Evolutionary conservation across 2,797 vertebrate species (phyloP).

Genomic region (Sebastes jordani): DNA sequence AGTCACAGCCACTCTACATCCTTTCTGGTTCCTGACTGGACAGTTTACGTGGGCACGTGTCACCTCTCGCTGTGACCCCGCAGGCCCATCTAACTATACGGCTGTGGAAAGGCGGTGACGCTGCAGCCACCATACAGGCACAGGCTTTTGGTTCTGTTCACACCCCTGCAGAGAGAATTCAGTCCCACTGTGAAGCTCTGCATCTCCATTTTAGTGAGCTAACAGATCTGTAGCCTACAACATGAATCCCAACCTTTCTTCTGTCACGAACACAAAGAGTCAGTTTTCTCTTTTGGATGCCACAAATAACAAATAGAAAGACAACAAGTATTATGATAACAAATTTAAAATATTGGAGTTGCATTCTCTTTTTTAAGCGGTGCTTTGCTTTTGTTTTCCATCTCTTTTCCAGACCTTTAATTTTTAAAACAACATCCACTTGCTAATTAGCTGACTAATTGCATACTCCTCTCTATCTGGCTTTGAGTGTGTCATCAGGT

Average conservation of each 20-base stretch:
- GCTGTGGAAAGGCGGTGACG: slow-evolving; percentile 61
- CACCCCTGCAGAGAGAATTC: slow-evolving; percentile 70
- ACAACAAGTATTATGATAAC: background rate
- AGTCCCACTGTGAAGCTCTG: slow-evolving; percentile 59
- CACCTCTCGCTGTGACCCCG: slow-evolving; percentile 60
- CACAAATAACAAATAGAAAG: background rate
- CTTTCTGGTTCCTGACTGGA: slow-evolving; percentile 70
- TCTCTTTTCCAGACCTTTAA: slow-evolving; percentile 23
- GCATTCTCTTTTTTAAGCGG: background rate
- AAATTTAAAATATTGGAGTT: background rate
- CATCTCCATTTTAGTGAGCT: slow-evolving; percentile 69
- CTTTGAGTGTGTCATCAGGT: slow-evolving; percentile 48
- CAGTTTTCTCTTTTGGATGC: background rate
- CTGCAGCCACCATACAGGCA: slow-evolving; percentile 36
- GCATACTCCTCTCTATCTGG: slow-evolving; percentile 38
- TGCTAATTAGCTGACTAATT: slow-evolving; percentile 57
- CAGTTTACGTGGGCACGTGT: slow-evolving; percentile 61
- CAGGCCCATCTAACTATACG: slow-evolving; percentile 49
- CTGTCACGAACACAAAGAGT: background rate
- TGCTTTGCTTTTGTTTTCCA: slow-evolving; percentile 19
- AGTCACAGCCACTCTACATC: slow-evolving; percentile 52
- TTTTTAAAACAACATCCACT: slow-evolving; percentile 44
- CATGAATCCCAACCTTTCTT: slow-evolving; percentile 32
- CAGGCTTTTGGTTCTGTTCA: slow-evolving; percentile 56
- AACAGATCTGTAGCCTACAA: slow-evolving; percentile 58